Evolutionary conservation across 1,140 invertebrate genomes (phyloP).

Genomic region (Oryctes rhinoceros): DNA sequence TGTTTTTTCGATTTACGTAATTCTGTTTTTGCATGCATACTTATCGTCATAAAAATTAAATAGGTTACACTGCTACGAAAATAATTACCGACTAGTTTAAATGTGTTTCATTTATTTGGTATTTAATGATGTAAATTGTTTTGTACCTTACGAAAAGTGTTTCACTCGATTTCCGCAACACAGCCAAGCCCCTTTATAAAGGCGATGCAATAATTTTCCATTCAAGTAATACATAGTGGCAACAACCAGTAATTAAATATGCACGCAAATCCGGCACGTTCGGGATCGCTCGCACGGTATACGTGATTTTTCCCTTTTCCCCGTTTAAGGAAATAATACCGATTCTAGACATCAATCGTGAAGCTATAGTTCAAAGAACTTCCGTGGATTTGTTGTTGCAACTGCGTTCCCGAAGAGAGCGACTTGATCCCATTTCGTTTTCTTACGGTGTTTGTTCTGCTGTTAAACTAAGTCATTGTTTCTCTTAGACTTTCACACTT

Average conservation of each 20-base stretch:
- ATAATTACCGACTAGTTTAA: too few relatives aligned
- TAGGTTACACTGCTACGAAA: too few relatives aligned
- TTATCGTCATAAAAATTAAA: too few relatives aligned
- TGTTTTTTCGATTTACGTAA: too few relatives aligned
- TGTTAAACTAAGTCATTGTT: constrained; percentile 37
- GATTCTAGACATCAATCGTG: neutral
- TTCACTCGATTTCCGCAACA: neutral
- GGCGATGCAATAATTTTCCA: neutral
- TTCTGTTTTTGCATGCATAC: too few relatives aligned
- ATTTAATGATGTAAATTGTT: too few relatives aligned
- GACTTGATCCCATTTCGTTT: constrained; percentile 20
- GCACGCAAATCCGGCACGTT: neutral
- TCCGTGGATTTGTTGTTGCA: neutral
- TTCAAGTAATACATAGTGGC: neutral
- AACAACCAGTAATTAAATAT: neutral
- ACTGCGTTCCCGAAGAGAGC: neutral
- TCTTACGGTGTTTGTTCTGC: constrained; percentile 26
- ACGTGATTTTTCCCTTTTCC: neutral
- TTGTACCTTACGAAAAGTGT: too few relatives aligned
- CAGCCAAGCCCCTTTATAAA: neutral
- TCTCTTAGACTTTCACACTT: constrained; percentile 37
- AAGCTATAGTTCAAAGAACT: constrained; percentile 21
- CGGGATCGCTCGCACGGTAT: neutral
- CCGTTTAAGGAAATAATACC: neutral
- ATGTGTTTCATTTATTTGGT: too few relatives aligned